Base-by-base conservation (phyloP, 2,797 vertebrate genomes). In the Crossoptilon crossoptilon region DNA sequence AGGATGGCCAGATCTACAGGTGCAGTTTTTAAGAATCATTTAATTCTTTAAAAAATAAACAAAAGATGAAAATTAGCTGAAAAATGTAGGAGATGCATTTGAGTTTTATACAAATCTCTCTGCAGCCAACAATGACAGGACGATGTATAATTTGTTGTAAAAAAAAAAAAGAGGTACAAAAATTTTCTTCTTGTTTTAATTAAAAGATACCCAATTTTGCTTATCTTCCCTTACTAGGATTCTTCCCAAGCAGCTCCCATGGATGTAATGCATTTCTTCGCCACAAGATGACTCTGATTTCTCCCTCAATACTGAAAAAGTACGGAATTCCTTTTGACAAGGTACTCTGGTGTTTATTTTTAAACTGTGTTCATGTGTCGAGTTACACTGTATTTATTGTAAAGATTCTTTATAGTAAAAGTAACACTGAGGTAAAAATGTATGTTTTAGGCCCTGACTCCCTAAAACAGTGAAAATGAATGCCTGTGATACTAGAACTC, bases 271-370 rank as follows among this genome's bases (percentile, higher is more conserved):
- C 99, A 85, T 99, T 99, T 97, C 98, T 99, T 91, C 98, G 99
- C 91, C 99, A 99, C 97, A 99, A 99, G 98, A 99, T 99, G 99
- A 99, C 99, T 84, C 97, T 99, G 81, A 99, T 99, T 95, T 99
- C 99, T 80, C 99, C 99, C 6, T 99, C 98, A 71, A 97, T 99
- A 94, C 96, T 99, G 91, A 99, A 99, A 97, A 99, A 99, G 91
- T 99, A 99, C 41, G 98, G 99, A 95, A 99, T 99, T 97, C 99
- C 99, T 94, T 99, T 99, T 97, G 98, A 99, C 97, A 99, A 99
- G 99, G 99, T 99, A 98, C 46, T 13, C 76, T 76, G 41, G 9
- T 84, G 13, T 55, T 89, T 51, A 56, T 78, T 95, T 85, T 91
- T 43, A 78, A 83, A 74, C 64, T 67, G 7, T 43, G 31, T 87